Base-by-base conservation (phyloP, 2,888 invertebrate genomes). In the Leptopilina myrica region DNA sequence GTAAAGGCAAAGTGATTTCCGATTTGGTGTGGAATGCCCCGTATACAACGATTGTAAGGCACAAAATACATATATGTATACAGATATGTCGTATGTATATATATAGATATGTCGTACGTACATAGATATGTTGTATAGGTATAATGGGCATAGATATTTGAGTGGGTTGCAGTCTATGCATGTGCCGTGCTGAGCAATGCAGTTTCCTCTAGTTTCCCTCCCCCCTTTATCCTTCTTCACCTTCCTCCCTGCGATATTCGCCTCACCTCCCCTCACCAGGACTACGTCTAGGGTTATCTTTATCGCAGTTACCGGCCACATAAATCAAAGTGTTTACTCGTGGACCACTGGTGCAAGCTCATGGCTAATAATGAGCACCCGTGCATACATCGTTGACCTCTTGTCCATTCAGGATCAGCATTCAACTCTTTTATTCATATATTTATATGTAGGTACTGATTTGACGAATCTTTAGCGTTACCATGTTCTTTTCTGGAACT, bases 301-400 rank as follows among this genome's bases (percentile, higher is more conserved):
- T 89, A 89, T 90, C 89, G 86, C 84, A 83, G 86, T 84, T 86
- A 87, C 84, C 86, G 87, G 87, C 85, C 86, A 86, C 87, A 88
- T 89, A 89, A 89, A 90, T 90, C 90, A 89, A 88, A 89, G 88
- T 88, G 89, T 90, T 89, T 89, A 88, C 88, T 87, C 76, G 26
- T 78, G 67, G 67, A 73, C 64, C 62, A 78, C 79, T 75, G 77
- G 84, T 83, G 85, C 85, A 85, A 87, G 84, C 87, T 86, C 87
- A 80, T 84, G 83, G 85, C 88, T 89, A 88, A 88, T 89, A 90
- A 90, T 88, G 87, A 88, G 88, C 85, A 85, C 84, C 83, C 83
- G 79, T 75, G 82, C 82, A 79, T 83, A 80, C 81, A 81, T 82
- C 81, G 80, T 81, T 82, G 84, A 20, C 77, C 73, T 77, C 65